A percentile compares a stretch with the other conserved stretches of the same genome.
These are phyloP conservation scores for Phrynosoma blainvillii DNA, from an alignment of 2,113 vertebrate genomes.

Conservation along the genomic window DNA sequence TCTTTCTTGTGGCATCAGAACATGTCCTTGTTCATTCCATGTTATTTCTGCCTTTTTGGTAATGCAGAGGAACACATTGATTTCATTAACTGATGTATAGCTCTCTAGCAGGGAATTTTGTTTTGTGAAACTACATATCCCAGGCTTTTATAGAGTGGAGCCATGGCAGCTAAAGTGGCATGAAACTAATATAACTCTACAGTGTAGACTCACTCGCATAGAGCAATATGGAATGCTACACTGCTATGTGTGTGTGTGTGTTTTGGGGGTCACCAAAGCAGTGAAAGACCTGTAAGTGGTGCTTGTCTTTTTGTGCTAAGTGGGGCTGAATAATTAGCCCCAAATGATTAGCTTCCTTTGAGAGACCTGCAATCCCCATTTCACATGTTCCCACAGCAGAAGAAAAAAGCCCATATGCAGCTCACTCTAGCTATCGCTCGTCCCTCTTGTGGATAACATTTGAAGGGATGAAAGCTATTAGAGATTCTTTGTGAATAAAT, in stretches of 20 bases:
- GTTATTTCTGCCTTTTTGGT: too few species aligned
- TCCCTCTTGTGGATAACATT: not conserved
- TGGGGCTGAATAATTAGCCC: not conserved
- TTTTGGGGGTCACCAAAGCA: not conserved
- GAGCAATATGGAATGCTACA: not conserved
- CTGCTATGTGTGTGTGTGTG: not conserved
- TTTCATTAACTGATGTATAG: too few species aligned
- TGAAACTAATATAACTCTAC: too few species aligned
- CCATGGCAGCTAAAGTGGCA: too few species aligned
- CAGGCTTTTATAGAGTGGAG: too few species aligned
- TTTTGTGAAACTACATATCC: too few species aligned
- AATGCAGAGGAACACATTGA: too few species aligned
- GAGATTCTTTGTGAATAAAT: not conserved
- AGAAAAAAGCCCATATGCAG: not conserved
- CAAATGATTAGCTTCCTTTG: not conserved
- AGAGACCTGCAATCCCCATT: constrained; percentile 15
- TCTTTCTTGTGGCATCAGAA: too few species aligned
- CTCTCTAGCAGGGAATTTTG: too few species aligned
- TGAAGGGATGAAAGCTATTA: not conserved
- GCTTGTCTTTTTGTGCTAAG: not conserved
- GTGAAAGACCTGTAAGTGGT: not conserved
- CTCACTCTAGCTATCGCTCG: not conserved
- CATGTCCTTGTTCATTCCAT: too few species aligned
- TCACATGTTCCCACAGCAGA: not conserved
- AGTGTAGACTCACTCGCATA: too few species aligned